Evolutionary conservation across 2,797 vertebrate genomes (phyloP).

Genomic region (Ctenopoma kingsleyae): DNA sequence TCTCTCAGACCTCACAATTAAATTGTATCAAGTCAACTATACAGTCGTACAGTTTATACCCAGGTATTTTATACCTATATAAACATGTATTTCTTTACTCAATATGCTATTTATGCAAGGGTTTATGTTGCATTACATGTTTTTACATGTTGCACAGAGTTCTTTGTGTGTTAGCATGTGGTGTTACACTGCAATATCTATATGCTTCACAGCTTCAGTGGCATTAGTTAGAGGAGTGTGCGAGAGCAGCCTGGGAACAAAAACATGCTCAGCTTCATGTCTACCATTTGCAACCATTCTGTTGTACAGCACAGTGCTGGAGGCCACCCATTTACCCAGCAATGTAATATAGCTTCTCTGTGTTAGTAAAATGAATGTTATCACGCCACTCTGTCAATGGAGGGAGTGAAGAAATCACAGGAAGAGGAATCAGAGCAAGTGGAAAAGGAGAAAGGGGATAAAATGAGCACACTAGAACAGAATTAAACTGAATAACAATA

Average conservation of each 20-base stretch:
- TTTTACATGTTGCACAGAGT: no score
- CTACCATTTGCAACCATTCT: slow-evolving; percentile 55
- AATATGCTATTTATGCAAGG: background rate
- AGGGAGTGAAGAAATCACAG: slow-evolving; percentile 20
- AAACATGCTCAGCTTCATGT: slow-evolving; percentile 39
- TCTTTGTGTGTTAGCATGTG: slow-evolving; percentile 10
- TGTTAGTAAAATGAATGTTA: slow-evolving; percentile 55
- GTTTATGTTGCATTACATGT: slow-evolving; percentile 8
- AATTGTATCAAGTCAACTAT: background rate
- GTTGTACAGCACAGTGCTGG: slow-evolving; percentile 40
- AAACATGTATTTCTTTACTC: background rate
- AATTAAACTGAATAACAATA: slow-evolving; percentile 40
- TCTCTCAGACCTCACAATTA: background rate
- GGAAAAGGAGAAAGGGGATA: slow-evolving; percentile 8
- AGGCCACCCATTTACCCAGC: slow-evolving; percentile 59
- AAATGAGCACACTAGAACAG: slow-evolving; percentile 23
- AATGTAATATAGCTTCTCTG: slow-evolving; percentile 44
- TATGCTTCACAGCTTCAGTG: slow-evolving; percentile 33
- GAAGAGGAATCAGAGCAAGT: slow-evolving; percentile 18
- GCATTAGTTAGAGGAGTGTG: slow-evolving; percentile 30
- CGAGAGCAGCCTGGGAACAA: slow-evolving; percentile 42
- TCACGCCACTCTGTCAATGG: slow-evolving; percentile 37
- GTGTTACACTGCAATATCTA: background rate
- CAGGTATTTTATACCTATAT: background rate
- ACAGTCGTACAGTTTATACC: background rate